Evolutionary conservation across 2,888 invertebrate species (phyloP), one percentile per base, ranked within the genome.

Genomic region (Chirona hameri): DNA sequence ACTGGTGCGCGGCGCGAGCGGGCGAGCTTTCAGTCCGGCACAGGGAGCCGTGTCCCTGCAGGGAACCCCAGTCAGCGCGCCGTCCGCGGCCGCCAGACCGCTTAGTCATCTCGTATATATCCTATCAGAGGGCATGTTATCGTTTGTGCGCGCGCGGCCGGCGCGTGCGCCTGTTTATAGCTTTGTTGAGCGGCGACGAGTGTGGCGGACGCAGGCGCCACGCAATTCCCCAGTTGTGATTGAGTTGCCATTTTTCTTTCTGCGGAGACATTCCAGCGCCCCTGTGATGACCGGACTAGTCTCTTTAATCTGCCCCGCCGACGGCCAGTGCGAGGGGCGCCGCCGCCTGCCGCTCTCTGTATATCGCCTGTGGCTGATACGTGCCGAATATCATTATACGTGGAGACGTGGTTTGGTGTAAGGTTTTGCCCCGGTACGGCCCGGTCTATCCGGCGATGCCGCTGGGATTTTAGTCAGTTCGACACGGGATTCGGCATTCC

Each of bases 171-270:
- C 31, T 29, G 72, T n/a, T 29, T 24, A 7, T 18, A 29, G 21
- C 3, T 39, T 29, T 29, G 12, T 14, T 27, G 46, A 12, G 46
- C 27, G 29, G 31, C 65, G 24, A 12, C 27, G 4, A n/a, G 24
- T 24, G 60, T 12, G 27, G 57, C 65, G 10, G 65, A 7, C n/a
- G 27, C 27, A 18, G 72, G 72, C 31, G 27, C 65, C 27, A 24
- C 31, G 72, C 72, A 18, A 31, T 72, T 29, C 72, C 29, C 76
- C 72, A 76, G 76, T 76, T 76, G 76, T 76, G 76, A 76, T 76
- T 24, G 46, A 76, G 76, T 76, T 39, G 76, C 76, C 76, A 76
- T 76, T 24, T 39, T 46, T 24, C 46, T 1, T 24, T 76, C 76
- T 24, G 21, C 46, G 76, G 76, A 76, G 76, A 76, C 76, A 76